A percentile compares a stretch with the other conserved stretches of the same genome.
Evolutionary conservation across 2,797 vertebrate genomes (phyloP).

Genomic region (Sebastes flavidus): DNA sequence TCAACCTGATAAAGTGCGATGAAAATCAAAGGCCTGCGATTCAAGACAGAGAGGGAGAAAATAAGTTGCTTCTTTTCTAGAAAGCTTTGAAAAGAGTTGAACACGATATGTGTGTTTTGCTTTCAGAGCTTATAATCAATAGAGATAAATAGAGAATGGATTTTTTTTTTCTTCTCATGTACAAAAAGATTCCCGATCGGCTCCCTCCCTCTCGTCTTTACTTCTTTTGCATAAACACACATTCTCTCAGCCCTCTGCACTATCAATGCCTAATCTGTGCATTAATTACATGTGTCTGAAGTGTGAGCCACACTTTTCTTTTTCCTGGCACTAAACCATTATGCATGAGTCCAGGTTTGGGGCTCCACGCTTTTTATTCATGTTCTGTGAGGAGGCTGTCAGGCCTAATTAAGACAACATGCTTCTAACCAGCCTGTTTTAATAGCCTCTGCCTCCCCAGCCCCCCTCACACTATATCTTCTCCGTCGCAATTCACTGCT

Average conservation of each 20-base stretch:
- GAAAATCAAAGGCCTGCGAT: conserved; percentile 54
- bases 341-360: conserved; percentile 70
- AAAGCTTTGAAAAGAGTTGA: conserved; percentile 30
- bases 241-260: neutral
- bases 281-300: conserved; percentile 71
- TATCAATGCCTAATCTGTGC: conserved; percentile 59
- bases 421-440: conserved; percentile 52
- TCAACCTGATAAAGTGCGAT: conserved; percentile 69
- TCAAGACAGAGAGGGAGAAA: conserved; percentile 12
- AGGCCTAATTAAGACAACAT: conserved; percentile 72
- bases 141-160: conserved; percentile 25
- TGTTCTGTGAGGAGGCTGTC: conserved; percentile 72
- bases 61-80: conserved; percentile 28
- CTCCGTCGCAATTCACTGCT: conserved; percentile 11
- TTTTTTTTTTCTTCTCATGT: conserved; percentile 26
- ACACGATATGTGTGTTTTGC: conserved; percentile 30
- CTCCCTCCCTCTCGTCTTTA: neutral
- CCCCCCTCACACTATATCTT: conserved; percentile 15
- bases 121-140: conserved; percentile 50
- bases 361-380: conserved; percentile 67
- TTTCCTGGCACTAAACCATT: conserved; percentile 33
- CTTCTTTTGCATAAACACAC: neutral
- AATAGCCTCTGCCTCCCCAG: conserved; percentile 32
- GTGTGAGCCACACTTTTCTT: conserved; percentile 6
- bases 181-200: conserved; percentile 1